These are phyloP conservation scores for Diplosoma virens DNA, from an alignment of 23 tunicate genomes.

Conservation along the genomic window DNA sequence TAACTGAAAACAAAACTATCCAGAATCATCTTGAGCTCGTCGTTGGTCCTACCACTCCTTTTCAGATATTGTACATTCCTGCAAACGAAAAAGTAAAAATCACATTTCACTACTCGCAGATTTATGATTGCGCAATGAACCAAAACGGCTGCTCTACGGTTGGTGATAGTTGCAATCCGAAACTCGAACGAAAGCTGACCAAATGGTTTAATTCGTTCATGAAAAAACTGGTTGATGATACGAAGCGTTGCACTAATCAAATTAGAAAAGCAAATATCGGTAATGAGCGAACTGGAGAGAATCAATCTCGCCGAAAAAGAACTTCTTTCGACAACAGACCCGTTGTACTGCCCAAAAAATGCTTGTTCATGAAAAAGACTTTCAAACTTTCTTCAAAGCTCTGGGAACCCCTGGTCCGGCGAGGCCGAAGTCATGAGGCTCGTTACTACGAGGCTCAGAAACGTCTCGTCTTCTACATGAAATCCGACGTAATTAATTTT, in stretches of 20 bases:
- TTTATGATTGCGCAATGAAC: conserved; percentile 23
- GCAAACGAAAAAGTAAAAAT: conserved; percentile 76
- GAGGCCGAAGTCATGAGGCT: conserved; percentile 46
- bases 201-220: conserved; percentile 37
- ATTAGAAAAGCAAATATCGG: not conserved
- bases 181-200: conserved; percentile 25
- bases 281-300: not conserved
- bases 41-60: conserved; percentile 29
- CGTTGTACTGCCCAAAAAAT: not conserved
- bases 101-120: conserved; percentile 56
- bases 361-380: conserved; percentile 28
- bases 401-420: conserved; percentile 28
- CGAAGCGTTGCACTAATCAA: conserved; percentile 18
- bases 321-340: not conserved
- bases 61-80: conserved; percentile 57
- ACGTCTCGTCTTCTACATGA: conserved; percentile 15
- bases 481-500: conserved; percentile 24
- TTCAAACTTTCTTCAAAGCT: conserved; percentile 11
- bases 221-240: conserved; percentile 3
- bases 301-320: not conserved
- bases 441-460: conserved; percentile 22
- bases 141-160: conserved; percentile 29
- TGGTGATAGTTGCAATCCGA: conserved; percentile 42
- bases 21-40: conserved; percentile 44
- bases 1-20: conserved; percentile 3